A percentile compares a stretch with the other conserved stretches of the same genome.
phyloP scores from a whole-genome alignment of 2,888 invertebrate species.

The Cyrtodaria siliqua region DNA sequence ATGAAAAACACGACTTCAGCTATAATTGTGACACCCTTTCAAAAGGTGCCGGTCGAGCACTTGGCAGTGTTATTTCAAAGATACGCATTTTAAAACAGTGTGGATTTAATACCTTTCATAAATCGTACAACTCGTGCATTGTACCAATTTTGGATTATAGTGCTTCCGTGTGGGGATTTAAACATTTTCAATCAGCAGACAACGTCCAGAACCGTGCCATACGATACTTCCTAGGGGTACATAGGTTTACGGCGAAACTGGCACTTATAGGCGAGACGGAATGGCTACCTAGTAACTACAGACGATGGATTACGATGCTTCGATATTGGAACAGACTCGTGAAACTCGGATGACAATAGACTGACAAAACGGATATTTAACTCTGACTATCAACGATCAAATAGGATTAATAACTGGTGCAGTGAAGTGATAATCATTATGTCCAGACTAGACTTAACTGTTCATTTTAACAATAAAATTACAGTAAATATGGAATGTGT shows the following conservation, averaged over 20 bases:
- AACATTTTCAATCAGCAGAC: slow-evolving; percentile 21
- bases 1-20: slow-evolving; percentile 12
- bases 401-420: too few species aligned
- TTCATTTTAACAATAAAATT: too few species aligned
- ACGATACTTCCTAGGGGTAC: slow-evolving; percentile 43
- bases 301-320: too few species aligned
- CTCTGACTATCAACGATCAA: too few species aligned
- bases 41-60: slow-evolving; percentile 31
- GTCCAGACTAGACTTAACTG: too few species aligned
- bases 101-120: slow-evolving; percentile 28
- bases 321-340: too few species aligned
- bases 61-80: slow-evolving; percentile 27
- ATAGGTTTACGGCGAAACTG: slow-evolving; percentile 24
- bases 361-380: too few species aligned
- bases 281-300: slow-evolving; percentile 14
- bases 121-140: slow-evolving; percentile 29
- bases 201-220: slow-evolving; percentile 41
- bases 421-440: too few species aligned
- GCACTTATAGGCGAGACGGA: slow-evolving; percentile 37
- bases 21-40: slow-evolving; percentile 10
- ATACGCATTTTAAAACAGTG: slow-evolving; percentile 33
- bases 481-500: too few species aligned
- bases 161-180: slow-evolving; percentile 30
- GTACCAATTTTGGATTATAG: slow-evolving; percentile 29
- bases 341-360: too few species aligned